Evolutionary conservation across 2,113 vertebrate species (phyloP).

Genomic region (Saccopteryx leptura): DNA sequence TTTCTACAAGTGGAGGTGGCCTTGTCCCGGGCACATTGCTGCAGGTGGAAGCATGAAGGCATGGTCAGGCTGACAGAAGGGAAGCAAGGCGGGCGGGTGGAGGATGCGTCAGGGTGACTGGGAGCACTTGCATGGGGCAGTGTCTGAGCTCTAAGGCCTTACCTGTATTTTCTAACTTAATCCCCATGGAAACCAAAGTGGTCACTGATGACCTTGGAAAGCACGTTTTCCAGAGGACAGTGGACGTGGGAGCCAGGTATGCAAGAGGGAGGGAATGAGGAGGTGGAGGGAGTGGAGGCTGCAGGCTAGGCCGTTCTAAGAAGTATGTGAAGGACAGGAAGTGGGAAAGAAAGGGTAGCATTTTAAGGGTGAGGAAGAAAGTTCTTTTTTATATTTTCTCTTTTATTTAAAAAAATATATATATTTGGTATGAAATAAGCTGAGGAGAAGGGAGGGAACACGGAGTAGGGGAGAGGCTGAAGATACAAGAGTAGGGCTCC

Average conservation of each 20-base stretch:
- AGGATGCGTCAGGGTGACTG: fast-evolving
- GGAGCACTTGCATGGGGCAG: not conserved
- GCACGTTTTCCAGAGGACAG: not conserved
- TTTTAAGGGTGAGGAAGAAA: not conserved
- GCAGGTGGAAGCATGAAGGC: not conserved
- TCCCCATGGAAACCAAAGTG: not conserved
- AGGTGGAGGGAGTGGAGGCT: not conserved
- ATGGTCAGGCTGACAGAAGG: not conserved
- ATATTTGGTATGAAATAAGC: not conserved
- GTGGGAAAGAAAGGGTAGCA: not conserved
- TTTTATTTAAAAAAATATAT: not conserved
- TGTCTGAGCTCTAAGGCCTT: not conserved
- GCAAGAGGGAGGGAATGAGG: not conserved
- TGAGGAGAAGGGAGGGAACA: not conserved
- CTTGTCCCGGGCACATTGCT: not conserved
- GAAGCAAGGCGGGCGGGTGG: not conserved
- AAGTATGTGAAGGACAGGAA: not conserved
- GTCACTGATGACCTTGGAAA: not conserved
- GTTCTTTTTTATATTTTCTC: not conserved
- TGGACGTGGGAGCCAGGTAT: not conserved
- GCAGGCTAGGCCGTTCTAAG: not conserved
- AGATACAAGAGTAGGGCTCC: not conserved
- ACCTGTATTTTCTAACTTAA: not conserved
- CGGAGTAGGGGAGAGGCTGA: not conserved
- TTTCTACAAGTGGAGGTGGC: not conserved